Percentiles rank a stretch among this genome's conserved stretches.
Conservation (phyloP, 2,888 invertebrate genomes). For the Philereme transversata region DNA sequence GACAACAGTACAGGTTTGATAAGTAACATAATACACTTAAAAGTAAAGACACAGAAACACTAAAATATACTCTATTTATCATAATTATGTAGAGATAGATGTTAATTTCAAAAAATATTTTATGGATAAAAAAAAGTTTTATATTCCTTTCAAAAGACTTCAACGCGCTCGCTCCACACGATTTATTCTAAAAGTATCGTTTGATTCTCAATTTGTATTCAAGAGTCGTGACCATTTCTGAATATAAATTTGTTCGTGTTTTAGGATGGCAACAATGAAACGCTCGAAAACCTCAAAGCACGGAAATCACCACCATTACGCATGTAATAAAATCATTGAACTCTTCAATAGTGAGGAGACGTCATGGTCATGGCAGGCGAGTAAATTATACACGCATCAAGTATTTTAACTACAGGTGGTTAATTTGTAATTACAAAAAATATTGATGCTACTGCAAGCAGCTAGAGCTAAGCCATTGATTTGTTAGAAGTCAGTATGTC, state of each 20-base stretch:
- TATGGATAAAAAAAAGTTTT: neutral
- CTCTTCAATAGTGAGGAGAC: conserved; percentile 44
- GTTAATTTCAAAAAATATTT: neutral
- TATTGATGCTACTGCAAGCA: conserved; percentile 9
- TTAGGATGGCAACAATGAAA: conserved; percentile 41
- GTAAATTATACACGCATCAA: conserved; percentile 38
- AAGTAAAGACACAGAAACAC: no score
- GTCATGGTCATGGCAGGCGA: conserved; percentile 50
- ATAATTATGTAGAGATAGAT: neutral
- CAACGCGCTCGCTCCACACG: conserved; percentile 32
- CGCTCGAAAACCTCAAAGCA: conserved; percentile 36
- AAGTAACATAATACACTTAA: no score
- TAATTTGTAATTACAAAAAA: neutral
- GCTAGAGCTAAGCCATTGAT: conserved; percentile 24
- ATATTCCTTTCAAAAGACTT: conserved; percentile 34
- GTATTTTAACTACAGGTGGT: conserved; percentile 3
- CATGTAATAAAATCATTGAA: conserved; percentile 48
- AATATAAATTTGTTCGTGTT: conserved; percentile 18
- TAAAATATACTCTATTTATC: no score
- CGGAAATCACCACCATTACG: conserved; percentile 41
- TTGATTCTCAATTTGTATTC: conserved; percentile 25
- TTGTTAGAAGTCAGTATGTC: conserved; percentile 21
- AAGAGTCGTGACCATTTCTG: conserved; percentile 26
- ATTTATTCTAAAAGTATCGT: conserved; percentile 25
- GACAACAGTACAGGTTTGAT: neutral